phyloP scores from a whole-genome alignment of 2,113 vertebrate species.

The Trinectes maculatus region DNA sequence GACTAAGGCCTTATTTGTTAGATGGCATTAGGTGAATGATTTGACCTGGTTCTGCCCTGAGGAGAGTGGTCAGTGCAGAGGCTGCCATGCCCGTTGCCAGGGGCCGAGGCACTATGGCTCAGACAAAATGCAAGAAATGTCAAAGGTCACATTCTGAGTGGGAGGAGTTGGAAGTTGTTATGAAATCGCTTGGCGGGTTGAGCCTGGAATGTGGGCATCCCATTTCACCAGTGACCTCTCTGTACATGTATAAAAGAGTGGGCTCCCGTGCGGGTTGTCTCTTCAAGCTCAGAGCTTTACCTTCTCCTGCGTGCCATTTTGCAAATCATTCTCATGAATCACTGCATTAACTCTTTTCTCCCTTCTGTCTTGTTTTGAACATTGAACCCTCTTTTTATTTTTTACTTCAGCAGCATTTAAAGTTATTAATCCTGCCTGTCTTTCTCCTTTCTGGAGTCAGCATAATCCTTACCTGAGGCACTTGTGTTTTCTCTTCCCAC shows the following conservation, averaged over 20 bases:
- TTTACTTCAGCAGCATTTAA: constrained; percentile 44
- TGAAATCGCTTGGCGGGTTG: constrained; percentile 15
- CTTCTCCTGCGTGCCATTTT: constrained; percentile 65
- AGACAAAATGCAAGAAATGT: constrained; percentile 34
- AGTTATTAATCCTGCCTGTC: constrained; percentile 7
- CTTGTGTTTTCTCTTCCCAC: constrained; percentile 21
- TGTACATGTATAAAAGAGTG: constrained; percentile 36
- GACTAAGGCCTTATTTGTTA: constrained; percentile 58
- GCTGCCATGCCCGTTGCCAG: constrained; percentile 36
- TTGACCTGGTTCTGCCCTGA: constrained; percentile 31
- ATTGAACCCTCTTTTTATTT: constrained; percentile 39
- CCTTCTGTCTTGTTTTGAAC: neutral
- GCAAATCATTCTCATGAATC: constrained; percentile 57
- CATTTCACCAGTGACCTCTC: constrained; percentile 19
- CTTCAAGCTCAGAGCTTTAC: constrained; percentile 55
- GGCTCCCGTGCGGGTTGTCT: constrained; percentile 41
- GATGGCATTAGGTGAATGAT: constrained; percentile 25
- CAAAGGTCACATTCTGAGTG: constrained; percentile 48
- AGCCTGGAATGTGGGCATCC: constrained; percentile 41
- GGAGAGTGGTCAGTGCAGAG: constrained; percentile 27
- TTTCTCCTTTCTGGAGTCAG: constrained; percentile 46
- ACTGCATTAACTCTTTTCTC: constrained; percentile 47
- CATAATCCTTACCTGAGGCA: constrained; percentile 54
- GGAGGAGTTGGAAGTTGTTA: constrained; percentile 40
- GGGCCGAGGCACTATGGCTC: constrained; percentile 17